Base-by-base conservation (phyloP, 1,140 invertebrate species). In the Pseudoatta argentina region DNA sequence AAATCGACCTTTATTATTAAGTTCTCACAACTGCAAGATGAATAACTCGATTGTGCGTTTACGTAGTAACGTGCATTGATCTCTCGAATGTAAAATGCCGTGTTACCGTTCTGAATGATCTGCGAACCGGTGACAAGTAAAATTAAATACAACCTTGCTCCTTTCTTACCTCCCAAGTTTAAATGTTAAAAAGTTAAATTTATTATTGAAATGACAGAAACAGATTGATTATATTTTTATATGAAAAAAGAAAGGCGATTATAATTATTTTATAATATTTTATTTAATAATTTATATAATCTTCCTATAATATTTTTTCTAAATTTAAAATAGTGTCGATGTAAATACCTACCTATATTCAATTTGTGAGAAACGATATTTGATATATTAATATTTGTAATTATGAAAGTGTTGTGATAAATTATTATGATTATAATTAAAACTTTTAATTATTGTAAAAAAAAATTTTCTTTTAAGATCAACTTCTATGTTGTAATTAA, bases 1-100 rank as follows among this genome's bases (percentile, higher is more conserved):
- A 59, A 48, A 57, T 67, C 63, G 55, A 39, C 21, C 51, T 78
- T 30, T 78, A 77, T 85, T 85, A 85, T 85, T 78, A 78, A 85
- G 82, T 61, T 14, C 34, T 85, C 48, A 64, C 76, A 85, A 77
- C 48, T 63, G 27, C 61, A 27, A 63, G 34, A 85, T 76, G 72
- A 64, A 34, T 67, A 78, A 85, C 30, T 77, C 55, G 66, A 77
- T 77, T 48, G 73, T 72, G 72, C 30, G 48, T 21, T 75, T 75
- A 63, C 57, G 44, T 51, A 48, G 10, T 72, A 63, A 75, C 77
- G 27, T 5, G 64, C 64, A 71, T 81, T 24, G 71, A 83, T 83
- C 30, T 63, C 2, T 18, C 55, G 39, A 55, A 83, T 85, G 59
- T 63, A 14, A 76, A 63, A 4, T 85, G 27, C 8, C 30, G n/a